A percentile compares a stretch with the other conserved stretches of the same genome.
Conservation (phyloP, 2,797 vertebrate genomes). For the Macropus fuliginosus region DNA sequence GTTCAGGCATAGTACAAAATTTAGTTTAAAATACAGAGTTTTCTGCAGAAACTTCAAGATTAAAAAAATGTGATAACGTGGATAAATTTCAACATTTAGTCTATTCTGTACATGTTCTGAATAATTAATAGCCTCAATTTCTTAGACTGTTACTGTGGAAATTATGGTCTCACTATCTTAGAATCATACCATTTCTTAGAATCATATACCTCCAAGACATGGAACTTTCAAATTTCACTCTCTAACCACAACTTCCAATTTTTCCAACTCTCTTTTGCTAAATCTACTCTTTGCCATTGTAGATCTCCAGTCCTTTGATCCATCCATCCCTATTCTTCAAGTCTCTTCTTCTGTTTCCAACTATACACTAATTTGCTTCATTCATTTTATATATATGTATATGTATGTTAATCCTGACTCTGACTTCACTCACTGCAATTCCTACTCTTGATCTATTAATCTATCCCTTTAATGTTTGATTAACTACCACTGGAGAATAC, state of each 20-base stretch:
- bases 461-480: background rate
- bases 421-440: background rate
- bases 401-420: background rate
- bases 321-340: background rate
- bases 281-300: background rate
- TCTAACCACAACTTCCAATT: background rate
- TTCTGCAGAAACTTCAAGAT: background rate
- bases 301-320: background rate
- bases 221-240: background rate
- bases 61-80: slow-evolving; percentile 2
- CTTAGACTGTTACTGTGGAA: slow-evolving; percentile 2
- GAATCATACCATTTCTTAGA: background rate
- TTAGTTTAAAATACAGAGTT: slow-evolving; percentile 24
- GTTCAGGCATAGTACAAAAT: background rate
- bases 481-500: background rate
- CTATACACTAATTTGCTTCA: background rate
- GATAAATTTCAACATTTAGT: background rate
- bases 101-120: background rate
- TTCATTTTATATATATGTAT: background rate
- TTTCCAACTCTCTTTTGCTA: background rate
- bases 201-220: background rate
- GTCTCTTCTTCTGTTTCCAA: background rate
- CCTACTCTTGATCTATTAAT: background rate
- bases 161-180: background rate
- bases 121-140: slow-evolving; percentile 8